Evolutionary conservation across 2,113 vertebrate species (phyloP).

Genomic region (Osmerus mordax): DNA sequence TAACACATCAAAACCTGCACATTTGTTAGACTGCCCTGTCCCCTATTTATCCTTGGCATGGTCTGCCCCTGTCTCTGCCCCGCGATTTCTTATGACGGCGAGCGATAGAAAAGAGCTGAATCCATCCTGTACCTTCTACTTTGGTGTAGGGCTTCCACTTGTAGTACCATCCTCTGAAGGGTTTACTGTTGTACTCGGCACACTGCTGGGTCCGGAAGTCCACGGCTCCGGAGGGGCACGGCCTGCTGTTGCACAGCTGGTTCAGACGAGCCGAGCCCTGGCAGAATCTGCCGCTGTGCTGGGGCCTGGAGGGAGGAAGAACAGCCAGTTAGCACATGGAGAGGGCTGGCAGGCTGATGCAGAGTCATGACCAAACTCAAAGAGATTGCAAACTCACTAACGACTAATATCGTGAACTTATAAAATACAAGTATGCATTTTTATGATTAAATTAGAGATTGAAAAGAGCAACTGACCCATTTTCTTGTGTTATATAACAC

Average conservation of each 20-base stretch:
- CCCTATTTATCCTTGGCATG: too few species aligned
- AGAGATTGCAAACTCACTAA: neutral
- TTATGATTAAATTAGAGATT: too few species aligned
- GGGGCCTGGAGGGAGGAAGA: conserved; percentile 74
- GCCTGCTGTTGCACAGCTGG: conserved; percentile 82
- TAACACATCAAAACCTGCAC: neutral
- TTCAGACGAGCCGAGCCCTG: conserved; percentile 82
- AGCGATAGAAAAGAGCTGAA: neutral
- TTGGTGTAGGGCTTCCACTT: conserved; percentile 98
- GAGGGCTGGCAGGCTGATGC: too few species aligned
- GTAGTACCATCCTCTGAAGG: conserved; percentile 98
- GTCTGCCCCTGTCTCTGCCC: too few species aligned
- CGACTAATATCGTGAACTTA: too few species aligned
- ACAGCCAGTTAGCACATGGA: neutral
- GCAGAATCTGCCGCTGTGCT: conserved; percentile 91
- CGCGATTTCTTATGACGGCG: too few species aligned
- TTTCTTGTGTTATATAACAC: too few species aligned
- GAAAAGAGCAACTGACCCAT: too few species aligned
- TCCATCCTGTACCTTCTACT: conserved; percentile 82
- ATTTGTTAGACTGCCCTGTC: too few species aligned
- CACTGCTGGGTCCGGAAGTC: conserved; percentile 94
- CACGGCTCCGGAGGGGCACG: conserved; percentile 70
- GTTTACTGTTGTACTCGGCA: conserved; percentile 94
- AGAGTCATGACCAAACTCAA: too few species aligned
- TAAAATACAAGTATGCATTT: too few species aligned